These are phyloP conservation scores for Drosophila biarmipes DNA, from an alignment of 1,140 invertebrate genomes.

Conservation along the genomic window DNA sequence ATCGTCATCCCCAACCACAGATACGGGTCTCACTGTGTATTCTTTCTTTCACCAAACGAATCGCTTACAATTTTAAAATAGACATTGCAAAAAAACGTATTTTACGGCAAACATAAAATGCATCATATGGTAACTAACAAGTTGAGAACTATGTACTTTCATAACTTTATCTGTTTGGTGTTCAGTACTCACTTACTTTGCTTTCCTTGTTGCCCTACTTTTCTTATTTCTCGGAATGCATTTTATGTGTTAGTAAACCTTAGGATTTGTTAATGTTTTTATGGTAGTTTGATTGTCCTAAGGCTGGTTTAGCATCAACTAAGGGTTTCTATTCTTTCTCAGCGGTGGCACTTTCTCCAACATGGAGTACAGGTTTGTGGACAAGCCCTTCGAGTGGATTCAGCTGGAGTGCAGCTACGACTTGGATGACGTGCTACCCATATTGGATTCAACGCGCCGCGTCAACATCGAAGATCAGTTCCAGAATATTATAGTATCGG, in stretches of 20 bases:
- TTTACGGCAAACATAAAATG: slow-evolving; percentile 84
- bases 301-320: neutral
- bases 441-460: slow-evolving; percentile 54
- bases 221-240: slow-evolving; percentile 53
- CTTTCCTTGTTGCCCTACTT: slow-evolving; percentile 20
- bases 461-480: slow-evolving; percentile 83
- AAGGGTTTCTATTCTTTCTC: slow-evolving; percentile 3
- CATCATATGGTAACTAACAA: slow-evolving; percentile 82
- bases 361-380: slow-evolving; percentile 75
- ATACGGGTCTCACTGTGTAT: slow-evolving; percentile 55
- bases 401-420: slow-evolving; percentile 78
- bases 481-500: slow-evolving; percentile 62
- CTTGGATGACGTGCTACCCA: slow-evolving; percentile 76
- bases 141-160: slow-evolving; percentile 51
- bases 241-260: slow-evolving; percentile 43
- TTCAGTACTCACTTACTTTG: slow-evolving; percentile 42
- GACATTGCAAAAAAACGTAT: slow-evolving; percentile 84
- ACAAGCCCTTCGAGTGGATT: slow-evolving; percentile 78
- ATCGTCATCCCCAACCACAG: neutral
- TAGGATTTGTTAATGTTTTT: slow-evolving; percentile 41
- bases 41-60: slow-evolving; percentile 63
- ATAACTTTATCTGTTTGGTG: slow-evolving; percentile 46
- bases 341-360: slow-evolving; percentile 72
- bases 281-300: slow-evolving; percentile 24
- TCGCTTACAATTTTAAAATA: slow-evolving; percentile 55